Base-by-base conservation (phyloP, 2,797 vertebrate species). In the Sebastes kiyomatsui region DNA sequence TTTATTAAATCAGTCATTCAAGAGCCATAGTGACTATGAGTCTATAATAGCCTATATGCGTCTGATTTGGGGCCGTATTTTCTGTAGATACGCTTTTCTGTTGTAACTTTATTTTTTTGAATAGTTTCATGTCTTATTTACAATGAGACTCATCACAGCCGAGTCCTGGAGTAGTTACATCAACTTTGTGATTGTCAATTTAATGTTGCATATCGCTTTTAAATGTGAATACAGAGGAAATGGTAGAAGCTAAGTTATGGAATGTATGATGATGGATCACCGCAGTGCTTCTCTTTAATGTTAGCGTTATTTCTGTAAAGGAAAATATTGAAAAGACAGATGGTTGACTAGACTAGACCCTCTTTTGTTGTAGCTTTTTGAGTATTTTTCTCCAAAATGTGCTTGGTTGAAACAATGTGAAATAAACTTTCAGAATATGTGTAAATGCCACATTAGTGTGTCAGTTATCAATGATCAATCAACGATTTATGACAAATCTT, bases 351-450 rank as follows among this genome's bases (percentile, higher is more conserved):
- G 54, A 58, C 18, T 52, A 23, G 16, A 72, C 2, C 7, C 18
- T 79, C 62, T 71, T 8, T 70, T 79, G 22, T 46, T 52, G 22
- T 69, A 75, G 59, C 7, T 38, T 77, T 65, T 76, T 61, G 11
- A 77, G 42, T 35, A 28, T 14, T 71, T 62, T 59, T 80, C 32
- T 76, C 52, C 7, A 35, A 69, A 54, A 28, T 67, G 46, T 69
- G 28, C 38, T 25, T 25, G 9, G 28, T 54, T 30, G 22, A 78
- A 67, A 65, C 42, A 74, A 71, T 61, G 58, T 85, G 23, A 75
- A 87, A 85, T 87, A 85, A 84, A 87, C 22, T 20, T 75, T 75
- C 27, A 72, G 0, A 80, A 59, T 55, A 66, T 62, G 18, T 77
- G 35, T 61, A 75, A 83, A 74, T 58, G 52, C 6, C 28, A 38